Conservation (phyloP, 2,113 vertebrate species). For the Thalassarche chlororhynchos region DNA sequence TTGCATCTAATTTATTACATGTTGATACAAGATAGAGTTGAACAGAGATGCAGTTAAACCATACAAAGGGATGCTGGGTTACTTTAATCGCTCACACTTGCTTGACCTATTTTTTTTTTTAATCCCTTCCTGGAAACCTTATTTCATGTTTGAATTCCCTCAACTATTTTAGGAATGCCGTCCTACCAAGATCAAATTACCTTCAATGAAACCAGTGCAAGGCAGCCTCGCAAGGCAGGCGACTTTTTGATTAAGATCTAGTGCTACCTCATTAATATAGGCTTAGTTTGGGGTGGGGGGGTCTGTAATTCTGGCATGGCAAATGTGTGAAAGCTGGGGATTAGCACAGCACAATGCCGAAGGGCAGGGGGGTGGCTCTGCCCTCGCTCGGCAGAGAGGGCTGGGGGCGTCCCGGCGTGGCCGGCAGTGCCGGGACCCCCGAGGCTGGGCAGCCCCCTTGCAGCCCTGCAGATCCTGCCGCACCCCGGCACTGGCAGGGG, state of each 20-base stretch:
- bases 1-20: background rate
- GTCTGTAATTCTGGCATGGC: background rate
- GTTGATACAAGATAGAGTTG: background rate
- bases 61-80: background rate
- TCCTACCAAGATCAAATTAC: slow-evolving; percentile 56
- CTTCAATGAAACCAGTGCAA: background rate
- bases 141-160: slow-evolving; percentile 69
- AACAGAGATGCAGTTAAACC: background rate
- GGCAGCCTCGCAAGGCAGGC: slow-evolving; percentile 1
- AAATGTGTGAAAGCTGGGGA: background rate
- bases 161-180: slow-evolving; percentile 70
- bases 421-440: background rate
- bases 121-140: slow-evolving; percentile 65
- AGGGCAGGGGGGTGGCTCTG: background rate
- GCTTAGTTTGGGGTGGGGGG: background rate
- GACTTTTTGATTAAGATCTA: background rate
- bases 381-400: background rate
- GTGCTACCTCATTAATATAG: slow-evolving; percentile 28
- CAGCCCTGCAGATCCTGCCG: background rate
- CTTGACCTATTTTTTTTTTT: slow-evolving; percentile 57
- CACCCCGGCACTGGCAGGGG: accelerated
- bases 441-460: background rate
- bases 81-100: slow-evolving; percentile 55
- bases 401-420: background rate
- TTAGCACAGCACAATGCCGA: background rate